phyloP scores from a whole-genome alignment of 2,113 vertebrate species.

The Siniperca chuatsi region DNA sequence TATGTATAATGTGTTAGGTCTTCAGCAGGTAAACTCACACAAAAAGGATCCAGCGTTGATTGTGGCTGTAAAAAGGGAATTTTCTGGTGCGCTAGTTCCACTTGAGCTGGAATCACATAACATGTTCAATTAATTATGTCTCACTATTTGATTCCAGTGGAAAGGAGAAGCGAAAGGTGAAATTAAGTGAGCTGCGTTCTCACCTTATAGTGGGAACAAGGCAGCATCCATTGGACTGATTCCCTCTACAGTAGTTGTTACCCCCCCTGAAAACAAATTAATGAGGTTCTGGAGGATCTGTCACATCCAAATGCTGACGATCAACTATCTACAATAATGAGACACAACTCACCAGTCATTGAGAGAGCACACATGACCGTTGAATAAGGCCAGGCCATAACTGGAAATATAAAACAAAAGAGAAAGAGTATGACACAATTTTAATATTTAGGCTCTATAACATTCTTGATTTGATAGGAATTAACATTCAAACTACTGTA shows the following conservation, averaged over 20 bases:
- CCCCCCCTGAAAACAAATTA: constrained; percentile 70
- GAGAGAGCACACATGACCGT: constrained; percentile 83
- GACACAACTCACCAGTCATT: constrained; percentile 80
- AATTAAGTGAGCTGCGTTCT: neutral
- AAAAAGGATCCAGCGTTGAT: constrained; percentile 81
- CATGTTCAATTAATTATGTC: neutral
- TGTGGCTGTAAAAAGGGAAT: constrained; percentile 83
- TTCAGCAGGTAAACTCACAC: constrained; percentile 77
- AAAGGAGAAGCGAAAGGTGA: neutral
- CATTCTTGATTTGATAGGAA: neutral
- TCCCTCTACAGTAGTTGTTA: constrained; percentile 69
- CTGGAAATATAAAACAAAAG: constrained; percentile 60
- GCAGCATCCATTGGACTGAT: constrained; percentile 77
- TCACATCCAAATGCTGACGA: neutral
- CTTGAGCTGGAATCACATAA: constrained; percentile 74
- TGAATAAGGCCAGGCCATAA: constrained; percentile 80
- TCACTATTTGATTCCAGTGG: neutral
- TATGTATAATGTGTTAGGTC: neutral
- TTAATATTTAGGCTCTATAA: neutral
- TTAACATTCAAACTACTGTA: constrained; percentile 31
- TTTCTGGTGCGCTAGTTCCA: constrained; percentile 80
- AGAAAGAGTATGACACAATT: neutral
- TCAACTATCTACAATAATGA: neutral
- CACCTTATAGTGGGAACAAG: constrained; percentile 84
- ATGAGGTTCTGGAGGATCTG: neutral